A percentile compares a stretch with the other conserved stretches of the same genome.
These are phyloP conservation scores for Chelonus insularis DNA, from an alignment of 1,140 invertebrate species.

Conservation along the genomic window DNA sequence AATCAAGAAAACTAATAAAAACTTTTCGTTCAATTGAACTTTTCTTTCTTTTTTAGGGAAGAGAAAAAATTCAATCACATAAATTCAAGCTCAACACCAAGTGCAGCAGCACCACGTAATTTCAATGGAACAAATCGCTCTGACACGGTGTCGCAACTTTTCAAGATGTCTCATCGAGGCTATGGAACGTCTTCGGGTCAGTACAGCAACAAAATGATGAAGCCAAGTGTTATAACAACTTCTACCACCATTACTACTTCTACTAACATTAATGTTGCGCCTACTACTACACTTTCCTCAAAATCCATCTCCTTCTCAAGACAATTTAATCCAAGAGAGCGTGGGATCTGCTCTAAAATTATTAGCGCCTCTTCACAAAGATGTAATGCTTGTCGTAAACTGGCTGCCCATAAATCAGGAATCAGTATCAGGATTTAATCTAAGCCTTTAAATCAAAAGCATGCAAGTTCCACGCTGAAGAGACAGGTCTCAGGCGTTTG, in stretches of 20 bases:
- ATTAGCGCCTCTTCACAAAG: slow-evolving; percentile 1
- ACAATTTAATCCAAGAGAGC: slow-evolving; percentile 4
- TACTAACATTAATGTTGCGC: neutral
- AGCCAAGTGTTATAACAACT: neutral
- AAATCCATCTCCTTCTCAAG: slow-evolving; percentile 13
- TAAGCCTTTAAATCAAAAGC: neutral
- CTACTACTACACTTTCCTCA: slow-evolving; percentile 2
- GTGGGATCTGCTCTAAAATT: neutral
- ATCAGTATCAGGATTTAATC: neutral
- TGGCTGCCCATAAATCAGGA: slow-evolving; percentile 7
- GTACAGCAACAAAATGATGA: slow-evolving; percentile 31
- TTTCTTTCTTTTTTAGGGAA: slow-evolving; percentile 41
- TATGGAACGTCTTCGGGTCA: slow-evolving; percentile 53
- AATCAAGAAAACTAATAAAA: no score
- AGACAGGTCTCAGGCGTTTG: neutral
- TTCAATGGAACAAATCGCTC: slow-evolving; percentile 57
- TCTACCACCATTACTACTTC: neutral
- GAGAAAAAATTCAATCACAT: slow-evolving; percentile 43
- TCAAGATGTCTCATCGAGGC: slow-evolving; percentile 56
- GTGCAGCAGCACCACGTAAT: slow-evolving; percentile 51
- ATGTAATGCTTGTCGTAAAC: slow-evolving; percentile 10
- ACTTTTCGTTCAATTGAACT: neutral
- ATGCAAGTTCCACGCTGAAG: neutral
- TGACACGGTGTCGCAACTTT: slow-evolving; percentile 54
- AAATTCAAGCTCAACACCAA: slow-evolving; percentile 39